Evolutionary conservation across 2,888 invertebrate genomes (phyloP).

Genomic region (Hydrotaea cyrtoneurina): DNA sequence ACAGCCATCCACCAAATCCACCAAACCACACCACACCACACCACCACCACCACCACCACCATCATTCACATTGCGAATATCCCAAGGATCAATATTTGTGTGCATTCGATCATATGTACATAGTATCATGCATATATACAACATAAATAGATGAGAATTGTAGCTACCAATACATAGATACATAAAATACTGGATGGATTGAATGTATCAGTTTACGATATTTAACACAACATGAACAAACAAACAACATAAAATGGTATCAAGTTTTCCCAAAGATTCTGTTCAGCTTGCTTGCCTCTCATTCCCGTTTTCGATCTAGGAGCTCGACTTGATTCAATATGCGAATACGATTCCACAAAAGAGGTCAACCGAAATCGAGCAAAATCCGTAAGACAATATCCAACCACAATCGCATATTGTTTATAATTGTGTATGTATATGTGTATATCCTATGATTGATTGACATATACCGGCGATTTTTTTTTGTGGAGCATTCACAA

Average conservation of each 20-base stretch:
- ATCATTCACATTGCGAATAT: no score
- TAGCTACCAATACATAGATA: neutral
- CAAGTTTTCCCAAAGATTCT: conserved; percentile 81
- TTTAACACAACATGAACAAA: conserved; percentile 55
- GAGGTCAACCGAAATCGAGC: conserved; percentile 60
- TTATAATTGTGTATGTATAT: conserved; percentile 20
- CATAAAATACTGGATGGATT: conserved; percentile 35
- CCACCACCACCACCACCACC: neutral
- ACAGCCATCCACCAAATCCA: neutral
- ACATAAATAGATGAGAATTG: neutral
- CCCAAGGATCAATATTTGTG: no score
- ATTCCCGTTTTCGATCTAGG: conserved; percentile 81
- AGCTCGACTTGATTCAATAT: conserved; percentile 81
- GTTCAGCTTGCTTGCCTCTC: conserved; percentile 81
- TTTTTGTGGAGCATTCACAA: conserved; percentile 80
- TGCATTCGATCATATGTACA: neutral
- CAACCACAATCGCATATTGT: conserved; percentile 1
- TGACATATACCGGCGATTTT: conserved; percentile 73
- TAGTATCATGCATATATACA: conserved; percentile 49
- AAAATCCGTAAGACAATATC: conserved; percentile 41
- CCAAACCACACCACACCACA: no score
- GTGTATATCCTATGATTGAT: conserved; percentile 25
- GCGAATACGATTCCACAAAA: conserved; percentile 80
- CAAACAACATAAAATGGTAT: conserved; percentile 74
- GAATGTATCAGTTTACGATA: conserved; percentile 30